Evolutionary conservation across 2,797 vertebrate species (phyloP).

Genomic region (Petrocephalus sullivani): DNA sequence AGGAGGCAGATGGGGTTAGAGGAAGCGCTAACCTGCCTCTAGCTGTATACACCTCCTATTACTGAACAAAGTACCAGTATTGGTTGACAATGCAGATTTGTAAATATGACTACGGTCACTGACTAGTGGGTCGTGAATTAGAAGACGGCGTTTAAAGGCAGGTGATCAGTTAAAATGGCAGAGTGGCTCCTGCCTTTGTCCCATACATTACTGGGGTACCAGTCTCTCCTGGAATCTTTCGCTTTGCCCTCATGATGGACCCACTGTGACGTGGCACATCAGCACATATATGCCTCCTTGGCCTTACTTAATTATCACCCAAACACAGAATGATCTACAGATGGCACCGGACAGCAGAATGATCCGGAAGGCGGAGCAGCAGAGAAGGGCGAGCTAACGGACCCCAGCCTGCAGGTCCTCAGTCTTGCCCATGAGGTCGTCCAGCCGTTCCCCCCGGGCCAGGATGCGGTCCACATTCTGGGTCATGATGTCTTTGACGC

Average conservation of each 20-base stretch:
- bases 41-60: too few species aligned
- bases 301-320: background rate
- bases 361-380: background rate
- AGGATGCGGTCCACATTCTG: slow-evolving; percentile 89
- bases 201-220: too few species aligned
- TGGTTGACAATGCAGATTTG: too few species aligned
- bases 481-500: slow-evolving; percentile 84
- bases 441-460: slow-evolving; percentile 82
- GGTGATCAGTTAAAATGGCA: too few species aligned
- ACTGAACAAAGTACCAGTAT: too few species aligned
- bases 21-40: background rate
- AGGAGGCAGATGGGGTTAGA: background rate
- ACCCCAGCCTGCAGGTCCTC: slow-evolving; percentile 87
- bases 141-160: too few species aligned
- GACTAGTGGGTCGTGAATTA: too few species aligned
- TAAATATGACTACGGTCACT: too few species aligned
- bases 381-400: slow-evolving; percentile 32
- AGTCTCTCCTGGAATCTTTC: too few species aligned
- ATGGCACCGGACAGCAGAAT: background rate
- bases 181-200: too few species aligned
- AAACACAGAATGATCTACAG: background rate
- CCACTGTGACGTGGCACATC: too few species aligned
- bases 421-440: slow-evolving; percentile 84
- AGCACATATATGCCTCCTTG: background rate
- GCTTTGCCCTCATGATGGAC: too few species aligned